Conservation (phyloP, 23 tunicate species). For the Halocynthia roretzi region DNA sequence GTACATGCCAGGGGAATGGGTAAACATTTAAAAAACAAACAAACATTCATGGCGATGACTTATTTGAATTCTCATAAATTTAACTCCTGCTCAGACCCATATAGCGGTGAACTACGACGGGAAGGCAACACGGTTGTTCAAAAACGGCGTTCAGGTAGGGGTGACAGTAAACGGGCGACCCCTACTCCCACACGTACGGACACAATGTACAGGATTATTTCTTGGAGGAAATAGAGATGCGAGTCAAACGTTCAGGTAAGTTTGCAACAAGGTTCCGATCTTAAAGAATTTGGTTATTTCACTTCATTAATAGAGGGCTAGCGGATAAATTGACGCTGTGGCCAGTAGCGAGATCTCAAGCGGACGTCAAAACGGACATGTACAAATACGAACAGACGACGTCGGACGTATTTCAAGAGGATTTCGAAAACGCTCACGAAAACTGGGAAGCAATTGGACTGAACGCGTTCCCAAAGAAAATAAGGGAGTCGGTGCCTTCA, state of each 20-base stretch:
- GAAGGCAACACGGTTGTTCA: neutral
- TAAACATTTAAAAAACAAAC: too few relatives aligned
- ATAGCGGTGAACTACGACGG: slow-evolving; percentile 2
- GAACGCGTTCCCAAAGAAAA: neutral
- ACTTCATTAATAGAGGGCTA: neutral
- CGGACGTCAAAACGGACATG: neutral
- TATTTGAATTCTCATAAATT: too few relatives aligned
- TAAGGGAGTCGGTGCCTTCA: neutral
- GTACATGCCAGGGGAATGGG: slow-evolving; percentile 5
- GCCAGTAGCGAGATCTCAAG: neutral
- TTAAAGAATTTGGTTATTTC: neutral
- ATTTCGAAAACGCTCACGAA: neutral
- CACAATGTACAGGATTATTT: neutral
- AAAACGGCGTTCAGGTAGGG: slow-evolving; percentile 8
- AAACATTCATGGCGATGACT: too few relatives aligned
- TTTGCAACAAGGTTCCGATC: neutral
- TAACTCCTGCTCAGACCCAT: slow-evolving; percentile 4
- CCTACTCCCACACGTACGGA: neutral
- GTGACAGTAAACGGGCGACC: slow-evolving; percentile 1
- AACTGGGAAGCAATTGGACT: neutral
- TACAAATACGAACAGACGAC: neutral
- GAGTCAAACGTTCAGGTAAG: neutral
- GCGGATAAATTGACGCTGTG: neutral
- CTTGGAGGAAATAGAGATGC: neutral
- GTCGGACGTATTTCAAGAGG: neutral